Percentiles rank a stretch among this genome's conserved stretches.
These are phyloP conservation scores for Agonum fuliginosum DNA, from an alignment of 2,888 invertebrate species.

Conservation along the genomic window DNA sequence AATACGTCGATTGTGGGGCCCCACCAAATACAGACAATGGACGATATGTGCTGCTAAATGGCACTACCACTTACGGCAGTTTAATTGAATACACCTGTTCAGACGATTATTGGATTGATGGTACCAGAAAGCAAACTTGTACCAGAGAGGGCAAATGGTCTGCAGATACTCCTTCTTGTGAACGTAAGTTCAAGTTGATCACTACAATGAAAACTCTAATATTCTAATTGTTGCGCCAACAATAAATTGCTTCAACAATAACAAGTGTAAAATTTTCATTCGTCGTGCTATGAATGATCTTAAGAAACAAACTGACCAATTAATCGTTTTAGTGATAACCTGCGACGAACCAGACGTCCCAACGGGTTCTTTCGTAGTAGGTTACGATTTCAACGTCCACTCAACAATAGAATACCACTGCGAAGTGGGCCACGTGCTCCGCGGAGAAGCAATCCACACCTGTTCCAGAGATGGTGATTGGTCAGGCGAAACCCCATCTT, in stretches of 20 bases:
- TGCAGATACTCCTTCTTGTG: slow-evolving; percentile 89
- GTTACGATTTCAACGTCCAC: slow-evolving; percentile 92
- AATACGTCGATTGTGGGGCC: slow-evolving; percentile 90
- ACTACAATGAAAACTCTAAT: background rate
- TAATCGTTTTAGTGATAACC: slow-evolving; percentile 80
- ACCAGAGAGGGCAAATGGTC: slow-evolving; percentile 92
- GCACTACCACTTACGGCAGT: slow-evolving; percentile 88
- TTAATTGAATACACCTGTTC: slow-evolving; percentile 87
- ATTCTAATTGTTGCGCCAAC: too few species aligned
- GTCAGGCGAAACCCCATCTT: slow-evolving; percentile 87
- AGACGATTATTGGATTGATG: slow-evolving; percentile 89
- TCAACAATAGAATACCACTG: slow-evolving; percentile 92
- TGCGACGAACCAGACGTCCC: slow-evolving; percentile 92
- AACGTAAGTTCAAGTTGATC: slow-evolving; percentile 76
- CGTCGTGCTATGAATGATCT: background rate
- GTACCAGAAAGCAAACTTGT: slow-evolving; percentile 81
- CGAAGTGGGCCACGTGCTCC: slow-evolving; percentile 87
- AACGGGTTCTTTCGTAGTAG: slow-evolving; percentile 89
- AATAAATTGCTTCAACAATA: too few species aligned
- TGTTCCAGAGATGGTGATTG: slow-evolving; percentile 88
- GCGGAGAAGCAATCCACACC: slow-evolving; percentile 81
- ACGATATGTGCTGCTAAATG: slow-evolving; percentile 82
- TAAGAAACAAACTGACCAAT: background rate
- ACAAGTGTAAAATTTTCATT: too few species aligned
- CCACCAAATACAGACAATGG: slow-evolving; percentile 88